Conservation (phyloP, 2,888 invertebrate genomes). For the Lasioglossum villosulum region DNA sequence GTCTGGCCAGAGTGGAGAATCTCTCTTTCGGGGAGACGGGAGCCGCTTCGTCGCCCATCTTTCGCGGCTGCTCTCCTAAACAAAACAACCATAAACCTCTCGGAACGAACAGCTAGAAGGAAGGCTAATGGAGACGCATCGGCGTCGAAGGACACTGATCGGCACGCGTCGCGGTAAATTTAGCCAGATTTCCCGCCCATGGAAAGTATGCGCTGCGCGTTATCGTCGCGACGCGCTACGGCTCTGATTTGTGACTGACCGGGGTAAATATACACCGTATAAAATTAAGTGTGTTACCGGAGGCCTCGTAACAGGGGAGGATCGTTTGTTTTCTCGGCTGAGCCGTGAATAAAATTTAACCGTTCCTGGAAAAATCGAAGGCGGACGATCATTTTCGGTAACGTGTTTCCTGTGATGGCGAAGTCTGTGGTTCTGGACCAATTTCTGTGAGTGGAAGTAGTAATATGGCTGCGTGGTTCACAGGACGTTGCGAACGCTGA, state of each 20-base stretch:
- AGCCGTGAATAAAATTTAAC: neutral
- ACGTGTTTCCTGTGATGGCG: neutral
- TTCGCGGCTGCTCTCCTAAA: neutral
- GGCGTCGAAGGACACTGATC: slow-evolving; percentile 56
- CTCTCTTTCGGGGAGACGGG: neutral
- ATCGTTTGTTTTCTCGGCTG: neutral
- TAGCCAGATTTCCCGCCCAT: slow-evolving; percentile 20
- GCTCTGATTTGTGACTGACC: neutral
- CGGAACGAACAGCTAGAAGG: slow-evolving; percentile 8
- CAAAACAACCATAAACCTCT: slow-evolving; percentile 38
- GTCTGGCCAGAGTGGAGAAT: neutral
- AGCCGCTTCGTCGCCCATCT: neutral
- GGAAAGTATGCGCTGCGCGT: slow-evolving; percentile 19
- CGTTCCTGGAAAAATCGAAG: neutral
- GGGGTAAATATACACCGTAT: slow-evolving; percentile 9
- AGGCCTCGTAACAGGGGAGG: neutral
- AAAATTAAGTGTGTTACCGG: neutral
- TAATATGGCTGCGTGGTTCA: neutral
- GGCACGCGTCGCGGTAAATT: slow-evolving; percentile 57
- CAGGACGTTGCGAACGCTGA: neutral
- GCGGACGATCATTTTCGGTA: neutral
- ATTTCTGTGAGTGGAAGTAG: neutral
- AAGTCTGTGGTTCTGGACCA: neutral
- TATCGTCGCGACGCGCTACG: slow-evolving; percentile 15
- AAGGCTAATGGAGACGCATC: slow-evolving; percentile 49